Percentiles rank a stretch among this genome's conserved stretches.
Evolutionary conservation across 1,140 invertebrate genomes (phyloP).

Genomic region (Lordiphosa collinella): DNA sequence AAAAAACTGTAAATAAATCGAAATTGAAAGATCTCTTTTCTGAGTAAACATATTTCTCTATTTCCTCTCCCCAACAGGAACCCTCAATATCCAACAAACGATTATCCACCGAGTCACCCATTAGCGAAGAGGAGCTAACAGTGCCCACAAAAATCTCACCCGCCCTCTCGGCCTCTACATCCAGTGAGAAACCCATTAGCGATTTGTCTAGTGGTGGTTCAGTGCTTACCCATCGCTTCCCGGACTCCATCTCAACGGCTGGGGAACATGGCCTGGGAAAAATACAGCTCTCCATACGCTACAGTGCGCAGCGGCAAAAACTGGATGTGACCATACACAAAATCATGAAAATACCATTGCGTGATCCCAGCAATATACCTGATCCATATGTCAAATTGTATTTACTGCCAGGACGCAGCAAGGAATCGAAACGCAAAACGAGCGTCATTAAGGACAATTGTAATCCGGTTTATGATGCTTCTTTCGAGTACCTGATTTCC

Average conservation of each 20-base stretch:
- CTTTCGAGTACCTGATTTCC: conserved; percentile 91
- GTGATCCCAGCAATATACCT: conserved; percentile 92
- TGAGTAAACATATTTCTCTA: no score
- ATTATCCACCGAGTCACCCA: conserved; percentile 58
- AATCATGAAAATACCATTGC: conserved; percentile 92
- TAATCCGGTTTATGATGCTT: conserved; percentile 94
- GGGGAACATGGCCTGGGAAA: conserved; percentile 87
- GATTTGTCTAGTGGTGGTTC: conserved; percentile 39
- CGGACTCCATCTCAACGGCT: conserved; percentile 82
- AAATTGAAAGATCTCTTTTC: no score
- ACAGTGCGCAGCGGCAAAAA: conserved; percentile 89
- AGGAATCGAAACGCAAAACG: conserved; percentile 95
- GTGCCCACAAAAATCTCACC: conserved; percentile 37
- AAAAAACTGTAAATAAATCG: no score
- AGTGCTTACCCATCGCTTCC: conserved; percentile 78
- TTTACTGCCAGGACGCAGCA: conserved; percentile 91
- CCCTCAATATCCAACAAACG: conserved; percentile 47
- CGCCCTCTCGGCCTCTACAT: conserved; percentile 38
- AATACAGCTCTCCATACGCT: conserved; percentile 92
- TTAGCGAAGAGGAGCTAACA: conserved; percentile 74
- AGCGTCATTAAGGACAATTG: conserved; percentile 92
- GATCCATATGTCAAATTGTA: conserved; percentile 98
- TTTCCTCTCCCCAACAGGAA: conserved; percentile 32
- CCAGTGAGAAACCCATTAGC: conserved; percentile 54
- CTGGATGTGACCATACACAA: conserved; percentile 92